These are phyloP conservation scores for Columba guinea DNA, from an alignment of 2,797 vertebrate species.

Conservation along the genomic window DNA sequence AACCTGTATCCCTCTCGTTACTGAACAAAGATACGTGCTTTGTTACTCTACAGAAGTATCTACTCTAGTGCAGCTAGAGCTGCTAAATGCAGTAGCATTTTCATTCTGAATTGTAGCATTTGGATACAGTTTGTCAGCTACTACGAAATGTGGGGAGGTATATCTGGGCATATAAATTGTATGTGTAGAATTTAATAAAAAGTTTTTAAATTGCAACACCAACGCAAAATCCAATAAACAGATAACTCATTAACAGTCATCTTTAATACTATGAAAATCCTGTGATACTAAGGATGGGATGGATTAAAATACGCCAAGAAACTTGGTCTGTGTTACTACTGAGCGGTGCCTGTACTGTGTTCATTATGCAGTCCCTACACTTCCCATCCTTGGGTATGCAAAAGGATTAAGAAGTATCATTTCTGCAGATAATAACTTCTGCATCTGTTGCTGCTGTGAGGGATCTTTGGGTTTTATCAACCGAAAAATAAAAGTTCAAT, in stretches of 20 bases:
- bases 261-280: constrained; percentile 5
- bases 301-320: constrained; percentile 30
- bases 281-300: constrained; percentile 43
- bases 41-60: constrained; percentile 27
- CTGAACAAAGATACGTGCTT: constrained; percentile 17
- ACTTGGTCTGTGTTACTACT: constrained; percentile 59
- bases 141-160: not conserved
- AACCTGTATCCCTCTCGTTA: constrained; percentile 34
- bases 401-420: not conserved
- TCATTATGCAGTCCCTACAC: not conserved
- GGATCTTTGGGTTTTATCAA: constrained; percentile 35
- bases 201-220: not conserved
- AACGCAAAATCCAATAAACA: not conserved
- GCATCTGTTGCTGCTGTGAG: constrained; percentile 50
- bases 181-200: not conserved
- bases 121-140: constrained; percentile 32
- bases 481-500: constrained; percentile 59
- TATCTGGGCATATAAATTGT: constrained; percentile 22
- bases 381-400: not conserved
- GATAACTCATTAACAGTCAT: not conserved
- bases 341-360: constrained; percentile 62
- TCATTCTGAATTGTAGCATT: constrained; percentile 46
- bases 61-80: constrained; percentile 25
- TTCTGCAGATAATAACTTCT: constrained; percentile 29
- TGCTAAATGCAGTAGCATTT: constrained; percentile 44